These are phyloP conservation scores for Furcula furcula DNA, from an alignment of 2,888 invertebrate species.

Conservation along the genomic window DNA sequence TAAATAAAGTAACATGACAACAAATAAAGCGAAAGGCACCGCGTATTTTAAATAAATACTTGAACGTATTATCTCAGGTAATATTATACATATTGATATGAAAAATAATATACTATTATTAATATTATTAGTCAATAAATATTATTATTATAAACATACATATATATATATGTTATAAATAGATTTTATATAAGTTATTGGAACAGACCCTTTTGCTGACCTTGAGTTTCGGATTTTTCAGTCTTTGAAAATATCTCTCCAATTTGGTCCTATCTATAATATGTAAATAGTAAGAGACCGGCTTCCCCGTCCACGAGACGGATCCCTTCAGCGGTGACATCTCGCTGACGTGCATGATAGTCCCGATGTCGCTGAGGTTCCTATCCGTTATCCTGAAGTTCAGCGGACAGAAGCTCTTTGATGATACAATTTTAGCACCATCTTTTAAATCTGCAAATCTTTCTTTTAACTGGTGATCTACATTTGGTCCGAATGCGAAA, in stretches of 20 bases:
- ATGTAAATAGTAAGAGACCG: conserved; percentile 99
- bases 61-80: too few species aligned
- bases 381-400: conserved; percentile 99
- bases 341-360: conserved; percentile 99
- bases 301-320: conserved; percentile 99
- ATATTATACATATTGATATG: too few species aligned
- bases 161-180: background rate
- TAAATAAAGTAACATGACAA: too few species aligned
- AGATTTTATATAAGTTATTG: conserved; percentile 44
- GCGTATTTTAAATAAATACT: too few species aligned
- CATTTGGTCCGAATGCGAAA: conserved; percentile 98
- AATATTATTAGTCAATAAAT: too few species aligned
- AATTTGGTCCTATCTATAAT: conserved; percentile 98
- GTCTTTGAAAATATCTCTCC: conserved; percentile 97
- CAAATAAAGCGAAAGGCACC: too few species aligned
- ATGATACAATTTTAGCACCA: conserved; percentile 98
- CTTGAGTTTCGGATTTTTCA: conserved; percentile 94
- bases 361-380: conserved; percentile 98
- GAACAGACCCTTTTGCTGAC: conserved; percentile 82
- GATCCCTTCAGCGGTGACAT: conserved; percentile 97
- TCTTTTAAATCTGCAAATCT: conserved; percentile 97
- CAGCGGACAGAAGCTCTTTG: conserved; percentile 99
- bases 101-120: too few species aligned
- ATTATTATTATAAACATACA: too few species aligned
- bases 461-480: conserved; percentile 98